Percentiles rank a stretch among this genome's conserved stretches.
Conservation (phyloP, 2,888 invertebrate genomes). For the Dasypogon diadema region DNA sequence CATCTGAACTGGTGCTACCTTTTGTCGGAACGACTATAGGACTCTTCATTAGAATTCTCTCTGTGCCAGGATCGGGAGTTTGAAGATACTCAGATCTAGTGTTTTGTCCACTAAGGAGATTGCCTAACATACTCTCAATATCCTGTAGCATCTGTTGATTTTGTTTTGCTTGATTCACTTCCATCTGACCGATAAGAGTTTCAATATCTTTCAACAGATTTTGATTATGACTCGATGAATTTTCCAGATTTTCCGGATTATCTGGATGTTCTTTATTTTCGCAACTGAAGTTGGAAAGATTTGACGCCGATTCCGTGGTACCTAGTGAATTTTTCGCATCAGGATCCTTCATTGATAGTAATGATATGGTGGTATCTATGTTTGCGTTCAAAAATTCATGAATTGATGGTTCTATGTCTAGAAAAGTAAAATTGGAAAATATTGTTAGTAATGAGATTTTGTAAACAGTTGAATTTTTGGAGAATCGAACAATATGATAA, state of each 20-base stretch:
- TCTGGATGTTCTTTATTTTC: constrained; percentile 58
- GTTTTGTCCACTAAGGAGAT: constrained; percentile 58
- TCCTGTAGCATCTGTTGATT: constrained; percentile 64
- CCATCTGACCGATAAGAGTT: constrained; percentile 68
- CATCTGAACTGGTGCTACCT: constrained; percentile 55
- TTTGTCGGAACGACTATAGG: constrained; percentile 61
- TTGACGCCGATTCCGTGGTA: constrained; percentile 54
- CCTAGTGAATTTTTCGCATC: background rate
- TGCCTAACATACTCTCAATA: constrained; percentile 65
- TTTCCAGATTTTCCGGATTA: constrained; percentile 9
- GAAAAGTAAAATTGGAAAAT: no score
- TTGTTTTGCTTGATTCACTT: constrained; percentile 66
- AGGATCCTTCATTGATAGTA: constrained; percentile 16
- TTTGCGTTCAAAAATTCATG: constrained; percentile 66
- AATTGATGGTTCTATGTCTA: constrained; percentile 63
- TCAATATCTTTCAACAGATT: constrained; percentile 67
- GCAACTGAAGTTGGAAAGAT: constrained; percentile 58
- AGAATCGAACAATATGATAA: no score
- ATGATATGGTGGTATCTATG: constrained; percentile 60
- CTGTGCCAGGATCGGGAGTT: constrained; percentile 56
- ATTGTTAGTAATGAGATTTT: no score
- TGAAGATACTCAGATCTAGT: constrained; percentile 46
- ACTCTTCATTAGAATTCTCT: constrained; percentile 66
- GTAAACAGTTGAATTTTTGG: no score
- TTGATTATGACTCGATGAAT: constrained; percentile 57